Evolutionary conservation across 2,888 invertebrate genomes (phyloP).

Genomic region (Gastrophysa polygoni): DNA sequence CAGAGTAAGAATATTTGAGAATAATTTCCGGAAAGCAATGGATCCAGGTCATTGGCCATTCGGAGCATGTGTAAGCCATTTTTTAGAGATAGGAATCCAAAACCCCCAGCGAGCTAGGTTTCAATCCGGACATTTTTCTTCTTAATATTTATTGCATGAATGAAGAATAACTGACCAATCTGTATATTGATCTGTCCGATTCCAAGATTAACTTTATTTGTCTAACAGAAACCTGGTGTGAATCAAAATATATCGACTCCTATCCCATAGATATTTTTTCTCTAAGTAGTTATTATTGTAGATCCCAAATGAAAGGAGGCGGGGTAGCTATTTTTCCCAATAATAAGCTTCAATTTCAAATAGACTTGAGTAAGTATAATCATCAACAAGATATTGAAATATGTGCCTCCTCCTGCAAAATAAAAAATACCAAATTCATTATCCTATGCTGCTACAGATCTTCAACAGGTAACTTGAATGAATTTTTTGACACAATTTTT

Average conservation of each 20-base stretch:
- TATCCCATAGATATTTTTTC: background rate
- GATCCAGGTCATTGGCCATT: too few species aligned
- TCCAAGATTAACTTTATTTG: constrained; percentile 5
- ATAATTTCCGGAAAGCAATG: too few species aligned
- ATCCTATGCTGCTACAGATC: background rate
- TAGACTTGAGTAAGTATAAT: constrained; percentile 1
- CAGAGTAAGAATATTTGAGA: too few species aligned
- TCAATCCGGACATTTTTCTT: constrained; percentile 5
- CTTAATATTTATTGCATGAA: background rate
- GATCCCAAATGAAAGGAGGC: constrained; percentile 7
- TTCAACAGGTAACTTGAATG: too few species aligned
- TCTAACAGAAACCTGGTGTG: constrained; percentile 1
- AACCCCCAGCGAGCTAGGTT: too few species aligned
- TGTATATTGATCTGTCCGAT: background rate
- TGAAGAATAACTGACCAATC: background rate
- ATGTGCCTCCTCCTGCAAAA: background rate
- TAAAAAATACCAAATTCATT: background rate
- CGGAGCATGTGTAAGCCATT: too few species aligned
- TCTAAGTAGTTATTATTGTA: constrained; percentile 6
- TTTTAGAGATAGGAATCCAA: too few species aligned
- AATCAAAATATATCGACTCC: constrained; percentile 8
- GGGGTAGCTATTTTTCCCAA: constrained; percentile 3
- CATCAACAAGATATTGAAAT: background rate
- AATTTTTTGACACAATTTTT: too few species aligned
- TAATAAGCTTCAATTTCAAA: background rate